Conservation (phyloP, 2,888 invertebrate species). For the Graphium colonna region DNA sequence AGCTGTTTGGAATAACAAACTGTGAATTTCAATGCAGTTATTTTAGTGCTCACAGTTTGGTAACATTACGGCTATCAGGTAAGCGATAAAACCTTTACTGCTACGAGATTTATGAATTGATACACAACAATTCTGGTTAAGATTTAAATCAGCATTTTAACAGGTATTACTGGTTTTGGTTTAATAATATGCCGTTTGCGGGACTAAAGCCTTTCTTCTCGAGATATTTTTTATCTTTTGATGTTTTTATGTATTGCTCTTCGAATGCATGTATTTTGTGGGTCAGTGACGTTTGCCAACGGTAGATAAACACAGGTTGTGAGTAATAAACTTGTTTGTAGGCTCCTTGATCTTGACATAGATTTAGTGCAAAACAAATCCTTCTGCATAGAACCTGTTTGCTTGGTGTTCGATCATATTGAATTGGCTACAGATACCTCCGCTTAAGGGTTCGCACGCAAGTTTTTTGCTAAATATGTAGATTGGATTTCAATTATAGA, state of each 20-base stretch:
- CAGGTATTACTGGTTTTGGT: constrained; percentile 9
- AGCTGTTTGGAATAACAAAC: no score
- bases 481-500: no score
- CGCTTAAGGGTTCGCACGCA: constrained; percentile 16
- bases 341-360: constrained; percentile 76
- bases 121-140: no score
- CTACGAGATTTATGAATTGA: no score
- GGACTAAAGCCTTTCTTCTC: constrained; percentile 1
- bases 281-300: constrained; percentile 52
- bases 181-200: no score
- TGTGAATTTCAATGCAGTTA: no score
- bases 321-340: constrained; percentile 60
- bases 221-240: constrained; percentile 15
- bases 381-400: constrained; percentile 64
- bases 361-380: constrained; percentile 63
- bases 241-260: constrained; percentile 30
- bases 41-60: no score
- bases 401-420: constrained; percentile 40
- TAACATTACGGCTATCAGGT: no score
- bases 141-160: no score
- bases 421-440: constrained; percentile 39
- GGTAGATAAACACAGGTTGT: constrained; percentile 47
- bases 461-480: no score
- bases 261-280: constrained; percentile 47
- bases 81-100: no score